Evolutionary conservation across 1,140 invertebrate genomes (phyloP).

Genomic region (Sminthurinus signatus): DNA sequence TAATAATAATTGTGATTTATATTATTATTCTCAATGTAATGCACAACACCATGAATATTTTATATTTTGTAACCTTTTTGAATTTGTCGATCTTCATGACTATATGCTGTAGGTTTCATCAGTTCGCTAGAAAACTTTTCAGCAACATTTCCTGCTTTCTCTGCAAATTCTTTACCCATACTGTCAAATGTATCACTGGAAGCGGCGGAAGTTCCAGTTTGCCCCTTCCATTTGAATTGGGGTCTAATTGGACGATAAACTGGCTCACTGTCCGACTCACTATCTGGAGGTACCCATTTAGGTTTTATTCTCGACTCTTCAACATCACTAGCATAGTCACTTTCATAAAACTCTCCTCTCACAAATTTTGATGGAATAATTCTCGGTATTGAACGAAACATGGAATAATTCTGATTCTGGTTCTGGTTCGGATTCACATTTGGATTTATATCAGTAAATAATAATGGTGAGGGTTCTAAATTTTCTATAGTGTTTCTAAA

Average conservation of each 20-base stretch:
- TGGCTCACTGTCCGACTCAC: slow-evolving; percentile 36
- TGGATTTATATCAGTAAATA: not conserved
- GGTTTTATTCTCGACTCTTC: slow-evolving; percentile 38
- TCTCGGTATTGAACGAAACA: not conserved
- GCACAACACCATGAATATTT: no score
- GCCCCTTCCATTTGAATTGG: not conserved
- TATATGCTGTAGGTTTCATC: not conserved
- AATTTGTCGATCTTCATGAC: not conserved
- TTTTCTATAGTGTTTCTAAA: not conserved
- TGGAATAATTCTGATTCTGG: no score
- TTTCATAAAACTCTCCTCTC: slow-evolving; percentile 59
- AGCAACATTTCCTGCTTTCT: slow-evolving; percentile 5
- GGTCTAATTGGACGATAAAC: not conserved
- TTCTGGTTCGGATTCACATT: not conserved
- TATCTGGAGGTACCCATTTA: slow-evolving; percentile 48
- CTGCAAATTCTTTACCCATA: not conserved
- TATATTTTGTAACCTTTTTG: not conserved
- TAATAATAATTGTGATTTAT: no score
- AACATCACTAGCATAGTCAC: slow-evolving; percentile 63
- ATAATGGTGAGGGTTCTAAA: not conserved
- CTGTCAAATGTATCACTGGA: not conserved
- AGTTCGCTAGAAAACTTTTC: not conserved
- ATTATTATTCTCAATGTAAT: no score
- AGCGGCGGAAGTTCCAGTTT: not conserved
- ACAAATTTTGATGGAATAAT: slow-evolving; percentile 57